Conservation (phyloP, 2,113 vertebrate genomes). For the Periophthalmus modestus region DNA sequence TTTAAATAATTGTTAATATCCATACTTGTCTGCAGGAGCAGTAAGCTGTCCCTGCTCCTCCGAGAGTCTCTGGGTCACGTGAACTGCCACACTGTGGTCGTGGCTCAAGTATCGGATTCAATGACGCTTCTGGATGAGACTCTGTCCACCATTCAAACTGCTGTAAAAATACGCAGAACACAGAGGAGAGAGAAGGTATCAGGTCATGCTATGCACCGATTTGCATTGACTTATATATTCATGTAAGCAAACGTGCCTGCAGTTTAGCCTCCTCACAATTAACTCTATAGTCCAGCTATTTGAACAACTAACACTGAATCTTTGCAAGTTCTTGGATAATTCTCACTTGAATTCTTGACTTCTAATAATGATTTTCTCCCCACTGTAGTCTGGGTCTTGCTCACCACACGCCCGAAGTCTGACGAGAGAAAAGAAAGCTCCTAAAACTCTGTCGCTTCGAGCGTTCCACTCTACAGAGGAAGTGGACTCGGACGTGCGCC, state of each 20-base stretch:
- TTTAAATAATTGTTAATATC: neutral
- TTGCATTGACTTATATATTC: neutral
- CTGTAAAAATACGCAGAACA: slow-evolving; percentile 87
- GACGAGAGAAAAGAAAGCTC: slow-evolving; percentile 86
- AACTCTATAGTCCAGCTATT: too few species aligned
- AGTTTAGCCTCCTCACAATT: too few species aligned
- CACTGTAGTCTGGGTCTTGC: slow-evolving; percentile 87
- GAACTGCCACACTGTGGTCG: slow-evolving; percentile 91
- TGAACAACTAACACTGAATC: too few species aligned
- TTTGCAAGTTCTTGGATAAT: neutral
- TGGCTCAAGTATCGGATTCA: slow-evolving; percentile 87
- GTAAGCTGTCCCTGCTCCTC: slow-evolving; percentile 94
- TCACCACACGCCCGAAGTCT: slow-evolving; percentile 93
- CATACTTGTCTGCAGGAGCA: slow-evolving; percentile 78
- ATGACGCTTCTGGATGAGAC: slow-evolving; percentile 84
- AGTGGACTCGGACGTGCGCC: slow-evolving; percentile 82
- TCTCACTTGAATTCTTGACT: neutral
- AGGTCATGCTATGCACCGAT: neutral
- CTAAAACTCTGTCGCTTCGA: slow-evolving; percentile 84
- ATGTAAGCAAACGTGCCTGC: too few species aligned
- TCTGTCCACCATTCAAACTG: slow-evolving; percentile 90
- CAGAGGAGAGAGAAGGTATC: slow-evolving; percentile 94
- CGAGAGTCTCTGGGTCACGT: slow-evolving; percentile 90
- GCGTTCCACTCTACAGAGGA: slow-evolving; percentile 87
- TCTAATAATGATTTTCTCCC: neutral